These are phyloP conservation scores for Diacarnus erythraeanus DNA, from an alignment of 37 sponge, comb jelly and placozoan genomes.

Conservation along the genomic window DNA sequence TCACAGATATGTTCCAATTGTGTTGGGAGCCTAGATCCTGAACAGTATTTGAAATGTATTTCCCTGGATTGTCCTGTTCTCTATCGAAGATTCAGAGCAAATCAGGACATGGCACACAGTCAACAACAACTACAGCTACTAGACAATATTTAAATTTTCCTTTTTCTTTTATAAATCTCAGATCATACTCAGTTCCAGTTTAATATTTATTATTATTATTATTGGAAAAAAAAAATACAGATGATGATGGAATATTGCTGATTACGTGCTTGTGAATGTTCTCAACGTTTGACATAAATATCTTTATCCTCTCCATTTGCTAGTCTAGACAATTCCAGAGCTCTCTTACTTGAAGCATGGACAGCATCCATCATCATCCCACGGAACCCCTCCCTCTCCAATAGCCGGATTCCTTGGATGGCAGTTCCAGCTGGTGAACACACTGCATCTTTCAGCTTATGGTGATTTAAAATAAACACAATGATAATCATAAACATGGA, in stretches of 20 bases:
- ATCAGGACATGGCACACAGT: constrained; percentile 11
- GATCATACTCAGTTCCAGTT: no score
- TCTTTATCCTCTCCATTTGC: constrained; percentile 61
- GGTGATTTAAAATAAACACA: constrained; percentile 6
- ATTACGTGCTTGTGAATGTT: neutral
- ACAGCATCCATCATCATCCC: constrained; percentile 98
- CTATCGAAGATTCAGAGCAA: constrained; percentile 30
- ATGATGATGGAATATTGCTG: neutral
- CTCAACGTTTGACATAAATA: constrained; percentile 24
- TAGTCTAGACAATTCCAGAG: constrained; percentile 61
- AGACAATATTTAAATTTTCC: neutral
- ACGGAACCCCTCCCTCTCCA: constrained; percentile 94
- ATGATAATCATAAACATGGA: neutral
- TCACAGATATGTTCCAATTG: constrained; percentile 60
- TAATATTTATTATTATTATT: neutral
- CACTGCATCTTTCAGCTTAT: constrained; percentile 97
- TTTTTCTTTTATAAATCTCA: neutral
- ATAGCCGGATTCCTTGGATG: constrained; percentile 78
- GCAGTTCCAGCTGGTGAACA: constrained; percentile 98
- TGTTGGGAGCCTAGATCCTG: constrained; percentile 21
- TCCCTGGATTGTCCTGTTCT: constrained; percentile 77
- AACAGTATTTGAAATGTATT: constrained; percentile 31
- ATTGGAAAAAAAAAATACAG: neutral
- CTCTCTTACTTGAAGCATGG: constrained; percentile 69
- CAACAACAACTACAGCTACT: neutral